These are phyloP conservation scores for Halocaridina rubra DNA, from an alignment of 2,888 invertebrate species.

Conservation along the genomic window DNA sequence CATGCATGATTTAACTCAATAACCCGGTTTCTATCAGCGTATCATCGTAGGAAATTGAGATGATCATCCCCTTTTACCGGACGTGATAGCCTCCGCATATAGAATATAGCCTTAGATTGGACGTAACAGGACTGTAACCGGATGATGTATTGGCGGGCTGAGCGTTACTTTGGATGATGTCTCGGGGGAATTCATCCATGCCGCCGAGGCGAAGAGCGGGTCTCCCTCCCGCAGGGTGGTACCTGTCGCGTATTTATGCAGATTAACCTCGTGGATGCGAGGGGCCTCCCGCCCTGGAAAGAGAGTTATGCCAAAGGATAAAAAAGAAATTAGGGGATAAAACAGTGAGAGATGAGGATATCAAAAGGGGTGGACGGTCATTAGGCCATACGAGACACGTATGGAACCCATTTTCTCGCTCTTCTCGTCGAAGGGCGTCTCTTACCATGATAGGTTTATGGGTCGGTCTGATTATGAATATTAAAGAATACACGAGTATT, in stretches of 20 bases:
- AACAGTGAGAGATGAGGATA: slow-evolving; percentile 12
- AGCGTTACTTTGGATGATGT: background rate
- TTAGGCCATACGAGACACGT: background rate
- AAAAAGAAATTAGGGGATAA: slow-evolving; percentile 30
- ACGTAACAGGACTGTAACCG: background rate
- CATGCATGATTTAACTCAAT: slow-evolving; percentile 53
- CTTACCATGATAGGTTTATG: too few species aligned
- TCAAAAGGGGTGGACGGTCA: background rate
- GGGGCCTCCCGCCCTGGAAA: slow-evolving; percentile 3
- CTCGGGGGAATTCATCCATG: background rate
- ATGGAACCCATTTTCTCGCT: background rate
- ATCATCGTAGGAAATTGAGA: slow-evolving; percentile 33
- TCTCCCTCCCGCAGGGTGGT: background rate
- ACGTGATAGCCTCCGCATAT: background rate
- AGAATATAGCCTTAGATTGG: background rate
- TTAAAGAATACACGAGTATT: too few species aligned
- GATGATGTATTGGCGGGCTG: background rate
- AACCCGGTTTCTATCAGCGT: slow-evolving; percentile 45
- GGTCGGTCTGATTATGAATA: too few species aligned
- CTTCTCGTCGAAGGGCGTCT: background rate
- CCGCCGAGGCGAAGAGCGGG: background rate
- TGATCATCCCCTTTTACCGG: slow-evolving; percentile 1
- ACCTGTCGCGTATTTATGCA: slow-evolving; percentile 17
- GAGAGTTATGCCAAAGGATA: slow-evolving; percentile 32
- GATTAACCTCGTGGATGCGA: slow-evolving; percentile 37